Conservation (phyloP, 1,140 invertebrate species). For the Condylostylus longicornis region DNA sequence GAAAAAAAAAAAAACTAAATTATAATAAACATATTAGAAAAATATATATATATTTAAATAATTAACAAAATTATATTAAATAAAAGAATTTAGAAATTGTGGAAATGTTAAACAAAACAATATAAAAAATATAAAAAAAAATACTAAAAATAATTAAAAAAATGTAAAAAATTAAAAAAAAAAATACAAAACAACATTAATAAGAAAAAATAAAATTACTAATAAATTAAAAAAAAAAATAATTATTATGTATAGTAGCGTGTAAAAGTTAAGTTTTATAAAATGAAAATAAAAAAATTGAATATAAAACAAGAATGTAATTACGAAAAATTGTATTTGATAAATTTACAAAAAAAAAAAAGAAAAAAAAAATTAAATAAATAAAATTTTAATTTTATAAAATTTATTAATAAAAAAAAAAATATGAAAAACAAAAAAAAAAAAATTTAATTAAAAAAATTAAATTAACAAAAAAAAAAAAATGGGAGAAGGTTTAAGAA, state of each 20-base stretch:
- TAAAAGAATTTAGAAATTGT: background rate
- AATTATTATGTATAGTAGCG: too few species aligned
- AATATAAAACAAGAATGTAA: too few species aligned
- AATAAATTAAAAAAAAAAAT: background rate
- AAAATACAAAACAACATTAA: constrained; percentile 3
- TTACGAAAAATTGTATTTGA: too few species aligned
- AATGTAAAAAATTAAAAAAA: too few species aligned
- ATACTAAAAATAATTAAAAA: constrained; percentile 2
- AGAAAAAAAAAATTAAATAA: background rate
- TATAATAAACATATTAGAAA: background rate
- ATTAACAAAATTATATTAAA: background rate
- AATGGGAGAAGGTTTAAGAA: background rate
- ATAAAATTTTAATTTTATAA: background rate
- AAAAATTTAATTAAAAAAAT: background rate
- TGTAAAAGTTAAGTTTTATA: too few species aligned
- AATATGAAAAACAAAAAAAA: background rate
- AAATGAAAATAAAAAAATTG: too few species aligned
- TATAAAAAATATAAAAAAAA: constrained; percentile 1
- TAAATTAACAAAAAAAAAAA: constrained; percentile 1
- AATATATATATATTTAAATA: background rate
- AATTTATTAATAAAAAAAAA: constrained; percentile 1
- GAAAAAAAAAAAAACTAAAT: background rate
- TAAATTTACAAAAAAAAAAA: background rate
- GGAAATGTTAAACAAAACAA: background rate
- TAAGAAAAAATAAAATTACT: constrained; percentile 1